Base-by-base conservation (phyloP, 2,797 vertebrate genomes). In the Dermochelys coriacea region DNA sequence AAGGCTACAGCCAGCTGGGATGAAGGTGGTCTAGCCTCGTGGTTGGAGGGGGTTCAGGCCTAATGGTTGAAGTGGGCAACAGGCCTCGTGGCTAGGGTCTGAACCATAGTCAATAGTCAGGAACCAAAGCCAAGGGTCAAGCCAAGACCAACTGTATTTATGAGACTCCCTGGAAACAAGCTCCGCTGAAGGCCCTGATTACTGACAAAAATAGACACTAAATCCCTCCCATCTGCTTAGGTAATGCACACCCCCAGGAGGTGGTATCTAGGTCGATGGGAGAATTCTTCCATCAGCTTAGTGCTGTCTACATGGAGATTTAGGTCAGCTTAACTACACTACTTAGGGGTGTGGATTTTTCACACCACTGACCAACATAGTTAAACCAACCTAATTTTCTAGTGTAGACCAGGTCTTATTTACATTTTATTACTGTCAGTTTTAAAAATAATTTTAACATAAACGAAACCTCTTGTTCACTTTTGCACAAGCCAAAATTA, bases 381-480 rank as follows among this genome's bases (percentile, higher is more conserved):
- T 68, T 68, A 37, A 37, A 68, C 64, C 64, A n/a, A 37, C 34
- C 64, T 37, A 37, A 68, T 68, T 37, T 21, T 68, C 64, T 11
- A 68, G 18, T 37, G n/a, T 68, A 68, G 64, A n/a, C 64, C 19
- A 37, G n/a, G 18, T 61, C 19, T 68, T 68, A 19, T 37, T 37
- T 37, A 84, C 71, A 57, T 90, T 9, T 81, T 49, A 50, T 25
- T 10, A 4, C 2, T 82, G 12, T 68, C n/a, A 92, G 12, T 31
- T 88, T 90, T 85, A 84, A 47, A 54, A 78, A 8, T 19, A 85
- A 9, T 50, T 94, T 61, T 84, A 25, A 25, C 82, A 82, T 19
- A 93, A 45, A 45, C 4, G n/a, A 68, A 68, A 37, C 8, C n/a
- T 68, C 8, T 68, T 68, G 5, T 37, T 68, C n/a, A 21, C 4